Evolutionary conservation across 2,888 invertebrate genomes (phyloP), one percentile per base, ranked within the genome.

Genomic region (Arrhopalites spinosus): DNA sequence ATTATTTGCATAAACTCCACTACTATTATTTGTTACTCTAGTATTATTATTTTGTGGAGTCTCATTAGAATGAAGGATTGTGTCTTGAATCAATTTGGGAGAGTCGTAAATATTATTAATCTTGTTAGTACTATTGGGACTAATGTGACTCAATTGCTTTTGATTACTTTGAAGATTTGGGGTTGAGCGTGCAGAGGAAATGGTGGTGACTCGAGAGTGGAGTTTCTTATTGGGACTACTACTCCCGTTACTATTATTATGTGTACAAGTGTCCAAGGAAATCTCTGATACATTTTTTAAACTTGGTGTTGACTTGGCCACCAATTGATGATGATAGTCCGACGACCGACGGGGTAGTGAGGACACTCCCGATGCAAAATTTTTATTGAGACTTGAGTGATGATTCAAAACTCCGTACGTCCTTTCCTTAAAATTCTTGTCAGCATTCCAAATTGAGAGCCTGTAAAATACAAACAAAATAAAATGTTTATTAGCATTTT

Each of bases 111-210:
- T 74, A 59, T 64, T 23, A 67, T 77, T 73, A 36, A 73, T 27
- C 61, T 70, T 68, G 25, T 7, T 23, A 15, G 23, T 59, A 25
- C 0, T 23, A 25, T 59, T 59, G 53, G n/a, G n/a, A 36, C 11
- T 36, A 36, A 36, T 36, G 11, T 76, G 67, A 30, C 67, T 20
- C 79, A 77, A 77, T 73, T 81, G 78, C 76, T 84, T 84, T 3
- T 27, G 59, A 43, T 30, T 45, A 20, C 45, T 59, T 69, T 84
- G 84, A 77, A 87, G 84, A 83, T 87, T 87, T 72, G 87, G 87
- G 68, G 87, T 86, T 69, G 87, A 87, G 73, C 86, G 85, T 77
- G 87, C 86, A 74, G 87, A 77, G 20, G 79, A 80, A 53, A 81
- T 77, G 25, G 78, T 68, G 45, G 78, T 74, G 66, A 79, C 56